These are phyloP conservation scores for Champsocephalus gunnari DNA, from an alignment of 2,797 vertebrate genomes.

Conservation along the genomic window DNA sequence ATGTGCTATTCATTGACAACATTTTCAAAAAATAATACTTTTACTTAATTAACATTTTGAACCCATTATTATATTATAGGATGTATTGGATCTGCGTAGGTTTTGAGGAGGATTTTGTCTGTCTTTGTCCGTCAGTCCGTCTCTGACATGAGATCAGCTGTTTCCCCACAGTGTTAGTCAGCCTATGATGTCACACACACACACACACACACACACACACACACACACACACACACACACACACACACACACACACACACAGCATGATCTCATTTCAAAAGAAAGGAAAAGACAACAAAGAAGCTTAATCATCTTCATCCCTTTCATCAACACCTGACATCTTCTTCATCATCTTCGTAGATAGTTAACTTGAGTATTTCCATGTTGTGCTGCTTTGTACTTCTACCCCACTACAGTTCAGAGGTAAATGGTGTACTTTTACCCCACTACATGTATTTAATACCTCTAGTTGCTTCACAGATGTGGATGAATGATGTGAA, in stretches of 20 bases:
- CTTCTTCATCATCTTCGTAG: background rate
- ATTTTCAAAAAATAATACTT: too few relatives aligned
- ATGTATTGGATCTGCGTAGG: too few relatives aligned
- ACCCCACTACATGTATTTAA: too few relatives aligned
- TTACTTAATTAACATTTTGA: too few relatives aligned
- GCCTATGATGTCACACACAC: constrained; percentile 30
- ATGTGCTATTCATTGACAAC: too few relatives aligned
- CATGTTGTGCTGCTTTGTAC: too few relatives aligned
- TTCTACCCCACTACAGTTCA: too few relatives aligned
- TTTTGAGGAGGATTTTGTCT: background rate
- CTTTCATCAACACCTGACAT: background rate
- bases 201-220: constrained; percentile 34
- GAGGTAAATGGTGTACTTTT: too few relatives aligned
- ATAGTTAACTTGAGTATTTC: too few relatives aligned
- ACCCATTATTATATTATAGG: too few relatives aligned
- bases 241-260: constrained; percentile 18
- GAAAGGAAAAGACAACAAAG: background rate
- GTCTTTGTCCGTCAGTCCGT: background rate
- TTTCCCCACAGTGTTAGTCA: constrained; percentile 60
- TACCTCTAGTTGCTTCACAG: too few relatives aligned
- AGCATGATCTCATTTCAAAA: constrained; percentile 33
- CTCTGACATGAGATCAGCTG: constrained; percentile 53
- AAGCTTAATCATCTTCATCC: constrained; percentile 6
- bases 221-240: constrained; percentile 38
- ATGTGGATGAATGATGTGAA: too few relatives aligned